Conservation (phyloP, 2,113 vertebrate species). For the Notechis scutatus region DNA sequence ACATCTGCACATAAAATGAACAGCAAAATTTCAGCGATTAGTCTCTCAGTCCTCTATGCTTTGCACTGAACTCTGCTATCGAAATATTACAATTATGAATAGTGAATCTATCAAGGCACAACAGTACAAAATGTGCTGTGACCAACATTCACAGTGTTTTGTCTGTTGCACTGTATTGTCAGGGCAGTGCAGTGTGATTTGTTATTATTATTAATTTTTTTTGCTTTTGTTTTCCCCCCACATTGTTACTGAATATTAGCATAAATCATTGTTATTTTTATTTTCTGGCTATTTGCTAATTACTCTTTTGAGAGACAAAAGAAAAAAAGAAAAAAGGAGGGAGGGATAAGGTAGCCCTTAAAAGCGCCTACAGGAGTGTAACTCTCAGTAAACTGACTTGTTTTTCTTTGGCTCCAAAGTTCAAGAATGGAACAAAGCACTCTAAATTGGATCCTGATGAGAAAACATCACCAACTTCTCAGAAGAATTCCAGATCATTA, state of each 20-base stretch:
- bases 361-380: constrained; percentile 66
- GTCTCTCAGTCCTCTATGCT: constrained; percentile 74
- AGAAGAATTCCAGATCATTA: constrained; percentile 88
- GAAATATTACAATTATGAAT: constrained; percentile 71
- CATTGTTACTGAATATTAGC: constrained; percentile 30
- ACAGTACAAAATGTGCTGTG: constrained; percentile 57
- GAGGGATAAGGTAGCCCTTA: constrained; percentile 55
- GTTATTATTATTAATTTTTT: no score
- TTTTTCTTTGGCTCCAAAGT: constrained; percentile 78
- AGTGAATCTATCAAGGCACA: constrained; percentile 62
- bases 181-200: constrained; percentile 44
- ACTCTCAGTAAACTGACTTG: constrained; percentile 71
- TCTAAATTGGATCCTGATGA: constrained; percentile 93
- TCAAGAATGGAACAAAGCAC: constrained; percentile 87
- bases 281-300: constrained; percentile 66
- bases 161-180: constrained; percentile 44
- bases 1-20: constrained; percentile 89
- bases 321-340: neutral
- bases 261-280: constrained; percentile 1
- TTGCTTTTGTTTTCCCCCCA: neutral
- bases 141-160: constrained; percentile 55
- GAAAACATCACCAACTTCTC: constrained; percentile 86
- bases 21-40: constrained; percentile 77
- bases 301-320: constrained; percentile 46
- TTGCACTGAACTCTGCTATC: constrained; percentile 72